Base-by-base conservation (phyloP, 2,797 vertebrate genomes). In the Sylvia borin region DNA sequence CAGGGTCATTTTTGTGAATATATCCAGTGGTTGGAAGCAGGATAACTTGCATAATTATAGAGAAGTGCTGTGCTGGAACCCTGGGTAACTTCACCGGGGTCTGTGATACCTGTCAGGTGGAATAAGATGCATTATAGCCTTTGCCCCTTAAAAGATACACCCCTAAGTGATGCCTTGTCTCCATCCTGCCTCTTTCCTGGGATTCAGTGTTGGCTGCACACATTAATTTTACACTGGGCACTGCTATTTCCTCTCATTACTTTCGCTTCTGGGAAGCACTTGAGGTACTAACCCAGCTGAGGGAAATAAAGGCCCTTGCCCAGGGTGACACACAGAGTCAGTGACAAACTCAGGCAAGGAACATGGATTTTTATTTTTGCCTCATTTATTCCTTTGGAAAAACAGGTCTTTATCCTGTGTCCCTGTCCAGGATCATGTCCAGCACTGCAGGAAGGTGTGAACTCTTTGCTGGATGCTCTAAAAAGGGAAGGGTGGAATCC, bases 21-120 rank as follows among this genome's bases (percentile, higher is more conserved):
- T 27, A 92, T 51, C 79, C 79, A 51, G 82, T 25, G 29, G 87
- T 62, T 94, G 43, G 85, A 88, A 77, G 42, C 38, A 58, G 50
- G 66, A 79, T 51, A 24, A 88, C 94, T 91, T 93, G 38, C 47
- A 88, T 93, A 90, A 95, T 95, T 90, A 81, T 11, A 75, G 94
- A 57, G 90, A 68, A 94, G 65, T 40, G 51, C 85, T 50, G 58
- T 83, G 73, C 94, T 76, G 81, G 64, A 95, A 10, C 48, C 62
- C 73, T 31, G 16, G 6, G 54, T 34, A n/a, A 38, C 83, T 88
- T 72, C 72, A 12, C 18, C 8, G 17, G 65, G 82, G 40, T 58
- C 72, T 81, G 58, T 90, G 92, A 16, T 83, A 66, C 70, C 89
- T 93, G 81, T 83, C 93, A 88, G 66, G 50, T 5, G 42, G 54